phyloP scores from a whole-genome alignment of 1,140 invertebrate genomes.

The Lepidurus couesii region DNA sequence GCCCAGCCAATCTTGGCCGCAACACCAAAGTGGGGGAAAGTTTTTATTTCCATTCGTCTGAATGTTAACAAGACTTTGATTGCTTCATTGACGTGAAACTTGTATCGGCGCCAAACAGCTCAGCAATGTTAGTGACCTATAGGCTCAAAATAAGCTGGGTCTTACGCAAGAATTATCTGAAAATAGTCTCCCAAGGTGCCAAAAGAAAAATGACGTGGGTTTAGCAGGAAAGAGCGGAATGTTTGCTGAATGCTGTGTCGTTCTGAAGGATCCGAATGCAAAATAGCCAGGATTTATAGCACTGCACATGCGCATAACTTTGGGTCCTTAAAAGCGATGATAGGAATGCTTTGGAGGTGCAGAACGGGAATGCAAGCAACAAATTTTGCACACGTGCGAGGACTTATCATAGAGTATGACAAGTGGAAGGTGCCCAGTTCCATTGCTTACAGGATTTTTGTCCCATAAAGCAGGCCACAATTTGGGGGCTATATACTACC shows the following conservation, averaged over 20 bases:
- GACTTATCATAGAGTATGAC: not conserved
- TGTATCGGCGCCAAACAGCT: not conserved
- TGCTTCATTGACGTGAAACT: constrained; percentile 8
- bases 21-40: not conserved
- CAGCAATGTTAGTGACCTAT: constrained; percentile 13
- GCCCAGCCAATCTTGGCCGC: not conserved
- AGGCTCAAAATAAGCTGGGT: not conserved
- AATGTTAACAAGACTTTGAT: constrained; percentile 22
- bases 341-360: not conserved
- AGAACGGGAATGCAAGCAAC: not conserved
- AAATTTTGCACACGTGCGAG: not conserved
- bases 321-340: not conserved
- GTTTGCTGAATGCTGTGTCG: not conserved
- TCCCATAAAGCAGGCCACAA: not conserved
- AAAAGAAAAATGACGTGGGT: not conserved
- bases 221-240: not conserved
- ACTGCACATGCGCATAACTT: constrained; percentile 18
- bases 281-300: not conserved
- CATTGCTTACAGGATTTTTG: not conserved
- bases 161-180: not conserved
- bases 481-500: not conserved
- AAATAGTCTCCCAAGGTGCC: not conserved
- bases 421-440: not conserved
- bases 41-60: not conserved
- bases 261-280: not conserved